phyloP scores from a whole-genome alignment of 1,140 invertebrate genomes.

The Rhyzopertha dominica region DNA sequence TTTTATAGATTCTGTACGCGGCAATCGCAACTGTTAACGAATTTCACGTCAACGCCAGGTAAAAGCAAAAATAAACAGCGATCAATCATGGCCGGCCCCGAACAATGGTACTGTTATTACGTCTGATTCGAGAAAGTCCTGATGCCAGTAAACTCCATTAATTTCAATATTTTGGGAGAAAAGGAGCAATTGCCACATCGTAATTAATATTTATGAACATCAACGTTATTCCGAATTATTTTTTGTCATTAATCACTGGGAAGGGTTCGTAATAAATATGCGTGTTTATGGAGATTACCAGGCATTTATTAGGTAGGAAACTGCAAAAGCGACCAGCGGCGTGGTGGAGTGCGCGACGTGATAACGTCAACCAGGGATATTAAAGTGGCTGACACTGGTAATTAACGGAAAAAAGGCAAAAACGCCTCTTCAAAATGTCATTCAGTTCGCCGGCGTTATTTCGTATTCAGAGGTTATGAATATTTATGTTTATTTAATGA shows the following conservation, averaged over 20 bases:
- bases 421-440: conserved; percentile 21
- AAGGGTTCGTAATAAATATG: conserved; percentile 21
- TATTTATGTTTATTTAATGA: conserved; percentile 17
- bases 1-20: too few species aligned
- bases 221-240: conserved; percentile 18
- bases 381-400: conserved; percentile 11
- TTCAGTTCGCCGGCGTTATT: conserved; percentile 14
- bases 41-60: too few species aligned
- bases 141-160: too few species aligned
- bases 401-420: conserved; percentile 18
- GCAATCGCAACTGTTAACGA: too few species aligned
- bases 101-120: too few species aligned
- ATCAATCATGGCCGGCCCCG: too few species aligned
- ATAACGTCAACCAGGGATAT: conserved; percentile 19
- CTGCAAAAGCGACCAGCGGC: conserved; percentile 13
- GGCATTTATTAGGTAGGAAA: conserved; percentile 17
- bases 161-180: too few species aligned
- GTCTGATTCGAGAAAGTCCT: too few species aligned
- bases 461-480: conserved; percentile 13
- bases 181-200: too few species aligned
- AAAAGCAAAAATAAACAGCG: too few species aligned
- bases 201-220: conserved; percentile 17
- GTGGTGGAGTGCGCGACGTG: conserved; percentile 15
- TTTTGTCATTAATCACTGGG: conserved; percentile 17
- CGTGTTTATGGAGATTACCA: conserved; percentile 21